Evolutionary conservation across 1,140 invertebrate species (phyloP).

Genomic region (Belonocnema kinseyi): DNA sequence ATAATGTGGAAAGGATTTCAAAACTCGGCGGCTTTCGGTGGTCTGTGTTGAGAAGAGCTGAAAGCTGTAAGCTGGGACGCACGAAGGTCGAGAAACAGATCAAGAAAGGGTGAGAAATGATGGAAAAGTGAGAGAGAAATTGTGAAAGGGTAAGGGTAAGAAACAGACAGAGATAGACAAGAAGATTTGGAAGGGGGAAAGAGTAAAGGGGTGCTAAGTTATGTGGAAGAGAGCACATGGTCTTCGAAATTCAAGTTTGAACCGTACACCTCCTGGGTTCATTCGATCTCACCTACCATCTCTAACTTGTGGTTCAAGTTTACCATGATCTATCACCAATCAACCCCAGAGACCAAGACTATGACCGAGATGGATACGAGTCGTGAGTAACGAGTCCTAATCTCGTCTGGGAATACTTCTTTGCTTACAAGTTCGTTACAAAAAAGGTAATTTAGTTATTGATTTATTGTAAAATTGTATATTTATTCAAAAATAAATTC

Average conservation of each 20-base stretch:
- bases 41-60: not conserved
- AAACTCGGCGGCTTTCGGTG: not conserved
- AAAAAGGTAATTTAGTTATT: not conserved
- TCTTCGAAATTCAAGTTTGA: conserved; percentile 22
- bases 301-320: conserved; percentile 6
- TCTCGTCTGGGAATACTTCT: not conserved
- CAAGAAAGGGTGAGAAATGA: not conserved
- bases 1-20: conserved; percentile 29
- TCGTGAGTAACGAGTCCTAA: not conserved
- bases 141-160: not conserved
- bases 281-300: conserved; percentile 15
- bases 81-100: conserved; percentile 1
- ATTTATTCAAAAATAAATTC: too few relatives aligned
- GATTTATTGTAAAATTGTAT: too few relatives aligned
- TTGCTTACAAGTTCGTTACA: not conserved
- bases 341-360: conserved; percentile 4
- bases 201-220: conserved; percentile 3
- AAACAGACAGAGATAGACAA: not conserved
- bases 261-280: conserved; percentile 23
- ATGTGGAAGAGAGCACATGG: conserved; percentile 30
- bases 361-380: conserved; percentile 22
- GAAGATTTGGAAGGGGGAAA: conserved; percentile 4
- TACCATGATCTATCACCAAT: conserved; percentile 31
- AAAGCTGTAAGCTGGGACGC: conserved; percentile 18
- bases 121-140: not conserved